Conservation (phyloP, 2,888 invertebrate species). For the Timema podura region DNA sequence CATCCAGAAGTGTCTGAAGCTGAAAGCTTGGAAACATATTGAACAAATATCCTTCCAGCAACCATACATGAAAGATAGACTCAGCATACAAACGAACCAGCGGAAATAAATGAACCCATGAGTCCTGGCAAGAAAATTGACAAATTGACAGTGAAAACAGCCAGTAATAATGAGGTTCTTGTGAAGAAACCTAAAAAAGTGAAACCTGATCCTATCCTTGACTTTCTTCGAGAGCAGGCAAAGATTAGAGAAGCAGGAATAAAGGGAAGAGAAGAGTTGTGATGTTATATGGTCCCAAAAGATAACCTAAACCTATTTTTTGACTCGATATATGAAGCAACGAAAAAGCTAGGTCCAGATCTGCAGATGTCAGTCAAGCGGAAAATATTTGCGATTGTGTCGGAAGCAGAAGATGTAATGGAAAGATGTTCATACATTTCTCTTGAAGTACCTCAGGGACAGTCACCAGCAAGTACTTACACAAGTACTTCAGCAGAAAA, state of each 20-base stretch:
- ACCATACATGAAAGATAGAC: conserved; percentile 1
- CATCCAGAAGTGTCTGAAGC: background rate
- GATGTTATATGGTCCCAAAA: background rate
- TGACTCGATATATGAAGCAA: background rate
- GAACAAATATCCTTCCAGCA: background rate
- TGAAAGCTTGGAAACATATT: background rate
- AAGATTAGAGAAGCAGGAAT: background rate
- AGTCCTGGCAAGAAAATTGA: background rate
- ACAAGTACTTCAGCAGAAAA: too few relatives aligned
- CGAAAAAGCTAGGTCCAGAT: background rate
- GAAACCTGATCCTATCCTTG: too few relatives aligned
- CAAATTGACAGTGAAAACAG: background rate
- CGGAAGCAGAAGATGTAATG: too few relatives aligned
- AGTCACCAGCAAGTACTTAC: too few relatives aligned
- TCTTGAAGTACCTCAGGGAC: too few relatives aligned
- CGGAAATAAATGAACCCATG: background rate
- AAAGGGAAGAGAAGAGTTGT: background rate
- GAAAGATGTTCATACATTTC: too few relatives aligned
- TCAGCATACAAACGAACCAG: background rate
- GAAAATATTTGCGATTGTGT: background rate
- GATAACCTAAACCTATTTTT: conserved; percentile 1
- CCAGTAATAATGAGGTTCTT: too few relatives aligned
- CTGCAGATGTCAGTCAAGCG: background rate
- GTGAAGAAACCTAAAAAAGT: too few relatives aligned
- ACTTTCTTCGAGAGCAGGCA: too few relatives aligned